Conservation (phyloP, 1,140 invertebrate species). For the Chironomus striatipennis region DNA sequence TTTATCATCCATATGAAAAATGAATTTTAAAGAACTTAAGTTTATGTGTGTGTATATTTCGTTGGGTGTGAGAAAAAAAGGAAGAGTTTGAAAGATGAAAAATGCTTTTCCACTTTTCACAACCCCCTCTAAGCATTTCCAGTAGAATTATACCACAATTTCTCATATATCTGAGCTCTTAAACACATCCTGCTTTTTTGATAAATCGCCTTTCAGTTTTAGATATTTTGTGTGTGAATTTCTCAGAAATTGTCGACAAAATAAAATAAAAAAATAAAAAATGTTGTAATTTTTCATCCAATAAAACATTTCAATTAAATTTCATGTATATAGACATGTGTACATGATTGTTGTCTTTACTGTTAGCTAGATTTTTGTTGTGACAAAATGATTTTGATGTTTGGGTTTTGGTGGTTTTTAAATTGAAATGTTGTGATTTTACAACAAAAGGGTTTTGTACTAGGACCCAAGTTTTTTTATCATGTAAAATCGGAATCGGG, state of each 20-base stretch:
- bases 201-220: constrained; percentile 14
- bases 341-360: no score
- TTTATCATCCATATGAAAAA: neutral
- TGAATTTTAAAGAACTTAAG: neutral
- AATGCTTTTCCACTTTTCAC: constrained; percentile 2
- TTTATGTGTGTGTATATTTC: no score
- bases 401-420: no score
- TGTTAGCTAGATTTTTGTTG: no score
- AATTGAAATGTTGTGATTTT: no score
- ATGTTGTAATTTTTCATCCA: neutral
- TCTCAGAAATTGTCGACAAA: neutral
- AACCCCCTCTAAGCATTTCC: neutral
- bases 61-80: no score
- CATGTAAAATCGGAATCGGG: no score
- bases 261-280: neutral
- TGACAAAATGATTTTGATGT: no score
- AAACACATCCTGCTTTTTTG: constrained; percentile 18
- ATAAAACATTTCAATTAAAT: constrained; percentile 19
- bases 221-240: neutral
- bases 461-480: no score
- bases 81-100: neutral
- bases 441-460: no score
- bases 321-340: neutral
- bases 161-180: constrained; percentile 4
- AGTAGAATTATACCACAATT: neutral